Evolutionary conservation across 1,140 invertebrate genomes (phyloP).

Genomic region (Ctenoplectra terminalis): DNA sequence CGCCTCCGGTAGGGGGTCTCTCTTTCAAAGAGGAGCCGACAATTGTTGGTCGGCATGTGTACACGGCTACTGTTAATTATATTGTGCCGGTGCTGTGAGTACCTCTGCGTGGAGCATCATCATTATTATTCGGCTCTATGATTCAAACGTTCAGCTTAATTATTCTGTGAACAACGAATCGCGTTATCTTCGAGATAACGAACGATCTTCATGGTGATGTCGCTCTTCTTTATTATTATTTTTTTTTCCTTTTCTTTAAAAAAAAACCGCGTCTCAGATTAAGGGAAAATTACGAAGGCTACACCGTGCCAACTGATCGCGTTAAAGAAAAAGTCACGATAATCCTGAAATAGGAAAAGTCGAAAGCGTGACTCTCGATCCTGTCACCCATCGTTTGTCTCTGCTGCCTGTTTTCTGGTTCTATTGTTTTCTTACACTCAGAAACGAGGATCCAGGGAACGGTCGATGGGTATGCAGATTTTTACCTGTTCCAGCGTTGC

Average conservation of each 20-base stretch:
- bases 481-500: conserved; percentile 54
- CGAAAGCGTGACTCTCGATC: conserved; percentile 55
- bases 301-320: too few species aligned
- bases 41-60: conserved; percentile 56
- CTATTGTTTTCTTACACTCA: conserved; percentile 32
- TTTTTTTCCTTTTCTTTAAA: not conserved
- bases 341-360: conserved; percentile 41
- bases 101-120: conserved; percentile 38
- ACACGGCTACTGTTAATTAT: conserved; percentile 70
- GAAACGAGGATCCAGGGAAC: not conserved
- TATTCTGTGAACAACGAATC: conserved; percentile 37
- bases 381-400: conserved; percentile 33
- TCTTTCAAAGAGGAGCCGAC: conserved; percentile 62
- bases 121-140: conserved; percentile 52
- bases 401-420: conserved; percentile 16
- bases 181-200: conserved; percentile 18
- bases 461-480: conserved; percentile 54
- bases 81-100: conserved; percentile 49
- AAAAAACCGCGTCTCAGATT: not conserved
- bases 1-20: conserved; percentile 46
- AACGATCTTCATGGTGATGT: not conserved
- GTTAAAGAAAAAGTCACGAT: conserved; percentile 3
- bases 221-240: too few species aligned
- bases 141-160: conserved; percentile 57
- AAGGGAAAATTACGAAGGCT: not conserved